phyloP scores from a whole-genome alignment of 37 sponge, comb jelly and placozoan species.

The Spongia lamella region DNA sequence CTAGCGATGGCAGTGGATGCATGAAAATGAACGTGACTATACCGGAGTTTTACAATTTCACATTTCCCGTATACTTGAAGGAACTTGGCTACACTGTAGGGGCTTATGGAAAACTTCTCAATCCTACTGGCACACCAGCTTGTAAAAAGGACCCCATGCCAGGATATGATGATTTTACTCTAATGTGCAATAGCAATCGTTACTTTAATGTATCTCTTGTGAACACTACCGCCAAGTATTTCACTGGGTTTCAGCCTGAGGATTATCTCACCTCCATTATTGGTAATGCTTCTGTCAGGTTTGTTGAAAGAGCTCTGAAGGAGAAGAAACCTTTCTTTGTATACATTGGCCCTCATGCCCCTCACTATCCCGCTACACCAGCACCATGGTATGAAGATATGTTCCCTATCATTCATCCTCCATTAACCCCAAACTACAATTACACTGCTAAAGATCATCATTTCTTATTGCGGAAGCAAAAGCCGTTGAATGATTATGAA shows the following conservation, averaged over 20 bases:
- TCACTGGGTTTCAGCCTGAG: conserved; percentile 36
- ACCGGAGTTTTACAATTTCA: conserved; percentile 25
- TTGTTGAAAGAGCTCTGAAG: conserved; percentile 41
- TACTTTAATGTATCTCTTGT: conserved; percentile 57
- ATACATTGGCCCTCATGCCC: conserved; percentile 81
- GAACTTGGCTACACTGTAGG: conserved; percentile 57
- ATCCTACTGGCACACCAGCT: conserved; percentile 42
- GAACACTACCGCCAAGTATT: conserved; percentile 13
- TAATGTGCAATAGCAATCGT: conserved; percentile 68
- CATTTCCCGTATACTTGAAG: conserved; percentile 54
- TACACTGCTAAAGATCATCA: conserved; percentile 69
- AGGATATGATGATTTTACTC: conserved; percentile 50
- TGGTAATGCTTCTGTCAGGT: conserved; percentile 55
- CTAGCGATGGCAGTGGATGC: conserved; percentile 24
- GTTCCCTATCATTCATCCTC: conserved; percentile 47
- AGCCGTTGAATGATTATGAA: conserved; percentile 18
- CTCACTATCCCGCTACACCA: conserved; percentile 82
- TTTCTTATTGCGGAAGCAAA: conserved; percentile 65
- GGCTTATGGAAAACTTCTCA: conserved; percentile 71
- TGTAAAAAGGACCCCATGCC: conserved; percentile 44
- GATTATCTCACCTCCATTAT: conserved; percentile 75
- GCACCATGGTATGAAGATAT: conserved; percentile 75
- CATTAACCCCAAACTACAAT: conserved; percentile 77
- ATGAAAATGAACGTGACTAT: conserved; percentile 70
- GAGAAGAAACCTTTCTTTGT: conserved; percentile 59